Percentiles rank a stretch among this genome's conserved stretches.
Evolutionary conservation across 2,888 invertebrate species (phyloP).

Genomic region (Hydroisotoma schaefferi): DNA sequence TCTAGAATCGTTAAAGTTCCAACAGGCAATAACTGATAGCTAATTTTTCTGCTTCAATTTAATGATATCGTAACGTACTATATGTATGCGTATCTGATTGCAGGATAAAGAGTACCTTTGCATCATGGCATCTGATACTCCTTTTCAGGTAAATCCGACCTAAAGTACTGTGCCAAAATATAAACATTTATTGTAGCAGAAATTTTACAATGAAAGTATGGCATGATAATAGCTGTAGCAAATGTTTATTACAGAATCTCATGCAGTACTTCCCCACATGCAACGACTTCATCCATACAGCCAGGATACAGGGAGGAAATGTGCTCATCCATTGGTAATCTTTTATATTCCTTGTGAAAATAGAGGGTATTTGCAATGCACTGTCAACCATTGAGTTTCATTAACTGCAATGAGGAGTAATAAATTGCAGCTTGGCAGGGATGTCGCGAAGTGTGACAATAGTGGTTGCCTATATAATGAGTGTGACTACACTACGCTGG

Average conservation of each 20-base stretch:
- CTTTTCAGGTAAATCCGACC: no score
- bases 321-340: conserved; percentile 89
- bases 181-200: no score
- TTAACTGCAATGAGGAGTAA: background rate
- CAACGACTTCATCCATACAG: conserved; percentile 95
- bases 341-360: background rate
- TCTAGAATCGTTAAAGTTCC: no score
- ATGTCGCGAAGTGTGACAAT: conserved; percentile 96
- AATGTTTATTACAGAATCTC: conserved; percentile 87
- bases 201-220: no score
- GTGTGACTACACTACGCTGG: conserved; percentile 83
- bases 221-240: no score
- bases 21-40: no score
- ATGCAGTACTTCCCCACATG: conserved; percentile 88
- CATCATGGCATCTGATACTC: conserved; percentile 92
- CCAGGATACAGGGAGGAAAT: conserved; percentile 81
- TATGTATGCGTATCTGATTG: no score
- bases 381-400: no score
- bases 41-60: no score
- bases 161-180: no score
- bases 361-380: background rate
- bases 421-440: conserved; percentile 72
- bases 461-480: conserved; percentile 94
- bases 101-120: conserved; percentile 95
- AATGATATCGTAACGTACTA: no score